These are phyloP conservation scores for Mustela nigripes DNA, from an alignment of 2,113 vertebrate genomes.

Conservation along the genomic window DNA sequence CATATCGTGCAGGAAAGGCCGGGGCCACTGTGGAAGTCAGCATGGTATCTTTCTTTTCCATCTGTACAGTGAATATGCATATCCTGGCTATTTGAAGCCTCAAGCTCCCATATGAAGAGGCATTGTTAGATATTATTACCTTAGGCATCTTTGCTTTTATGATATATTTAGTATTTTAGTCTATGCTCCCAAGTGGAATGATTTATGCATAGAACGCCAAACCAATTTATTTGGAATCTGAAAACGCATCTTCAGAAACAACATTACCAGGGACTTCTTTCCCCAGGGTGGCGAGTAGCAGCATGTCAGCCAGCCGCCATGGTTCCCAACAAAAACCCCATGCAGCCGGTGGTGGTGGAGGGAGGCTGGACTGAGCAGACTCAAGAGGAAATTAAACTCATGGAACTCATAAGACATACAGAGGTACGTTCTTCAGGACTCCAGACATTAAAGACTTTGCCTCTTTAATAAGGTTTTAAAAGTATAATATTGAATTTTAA, in stretches of 20 bases:
- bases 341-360: conserved; percentile 73
- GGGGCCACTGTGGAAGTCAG: conserved; percentile 61
- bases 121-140: conserved; percentile 72
- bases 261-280: conserved; percentile 52
- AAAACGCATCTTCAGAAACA: conserved; percentile 62
- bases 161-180: conserved; percentile 70
- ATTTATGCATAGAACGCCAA: conserved; percentile 68
- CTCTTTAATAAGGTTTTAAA: conserved; percentile 28
- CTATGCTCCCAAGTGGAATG: conserved; percentile 51
- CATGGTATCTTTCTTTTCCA: conserved; percentile 29
- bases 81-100: conserved; percentile 49
- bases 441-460: conserved; percentile 33
- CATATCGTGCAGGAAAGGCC: neutral
- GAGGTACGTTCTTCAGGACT: conserved; percentile 66
- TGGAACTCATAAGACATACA: conserved; percentile 69
- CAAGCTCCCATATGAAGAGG: conserved; percentile 29
- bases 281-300: conserved; percentile 64
- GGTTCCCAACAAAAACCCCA: conserved; percentile 66
- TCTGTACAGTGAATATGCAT: neutral
- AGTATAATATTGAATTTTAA: conserved; percentile 66
- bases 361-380: conserved; percentile 75
- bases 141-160: conserved; percentile 67
- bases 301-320: conserved; percentile 50
- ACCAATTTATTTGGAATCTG: conserved; percentile 67
- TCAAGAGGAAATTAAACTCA: conserved; percentile 78